phyloP scores from a whole-genome alignment of 2,797 vertebrate genomes.

The Chelonia mydas region DNA sequence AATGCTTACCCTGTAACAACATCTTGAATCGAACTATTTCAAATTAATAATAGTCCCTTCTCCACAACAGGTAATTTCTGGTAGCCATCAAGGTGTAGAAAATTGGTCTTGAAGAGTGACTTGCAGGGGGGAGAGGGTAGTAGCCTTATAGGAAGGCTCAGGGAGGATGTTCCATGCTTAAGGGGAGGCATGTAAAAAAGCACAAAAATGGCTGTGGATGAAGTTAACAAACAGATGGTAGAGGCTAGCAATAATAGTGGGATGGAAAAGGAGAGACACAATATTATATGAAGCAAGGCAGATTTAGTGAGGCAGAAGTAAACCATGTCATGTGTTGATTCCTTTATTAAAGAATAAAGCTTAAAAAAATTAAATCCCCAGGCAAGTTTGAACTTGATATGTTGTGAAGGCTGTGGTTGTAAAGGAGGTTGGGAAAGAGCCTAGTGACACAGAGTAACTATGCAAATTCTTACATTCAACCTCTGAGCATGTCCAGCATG shows the following conservation, averaged over 20 bases:
- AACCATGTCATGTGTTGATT: neutral
- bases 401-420: neutral
- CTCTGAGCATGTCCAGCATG: neutral
- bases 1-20: neutral
- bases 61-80: neutral
- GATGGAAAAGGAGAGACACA: neutral
- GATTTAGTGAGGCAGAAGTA: neutral
- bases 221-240: neutral
- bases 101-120: neutral
- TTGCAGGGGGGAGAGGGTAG: neutral
- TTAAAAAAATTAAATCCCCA: neutral
- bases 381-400: neutral
- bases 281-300: neutral
- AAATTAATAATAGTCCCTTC: neutral
- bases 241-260: neutral
- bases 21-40: neutral
- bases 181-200: neutral
- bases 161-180: neutral
- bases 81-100: neutral
- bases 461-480: conserved; percentile 14
- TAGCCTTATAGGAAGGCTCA: neutral
- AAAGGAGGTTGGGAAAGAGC: neutral
- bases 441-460: neutral
- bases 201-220: neutral
- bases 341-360: neutral